Conservation (phyloP, 2,113 vertebrate genomes). For the Ailuropoda melanoleuca region DNA sequence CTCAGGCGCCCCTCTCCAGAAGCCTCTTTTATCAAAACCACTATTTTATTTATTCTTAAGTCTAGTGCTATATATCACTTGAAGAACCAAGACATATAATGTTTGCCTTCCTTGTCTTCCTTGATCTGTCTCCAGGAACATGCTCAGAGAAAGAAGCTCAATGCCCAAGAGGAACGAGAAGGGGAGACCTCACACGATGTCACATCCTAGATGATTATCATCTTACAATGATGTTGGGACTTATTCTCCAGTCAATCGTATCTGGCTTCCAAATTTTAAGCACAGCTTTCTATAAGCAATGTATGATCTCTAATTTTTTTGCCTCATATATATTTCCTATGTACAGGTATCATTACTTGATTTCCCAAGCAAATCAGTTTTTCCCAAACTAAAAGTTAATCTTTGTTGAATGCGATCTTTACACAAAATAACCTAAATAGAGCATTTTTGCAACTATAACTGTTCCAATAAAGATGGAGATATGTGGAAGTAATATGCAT, state of each 20-base stretch:
- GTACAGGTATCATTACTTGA: background rate
- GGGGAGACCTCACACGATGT: too few species aligned
- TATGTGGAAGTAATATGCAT: background rate
- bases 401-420: background rate
- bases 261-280: background rate
- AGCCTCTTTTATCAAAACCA: background rate
- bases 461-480: background rate
- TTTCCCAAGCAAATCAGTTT: background rate
- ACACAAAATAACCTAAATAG: background rate
- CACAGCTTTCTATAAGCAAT: background rate
- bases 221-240: background rate
- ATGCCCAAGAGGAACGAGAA: background rate
- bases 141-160: background rate
- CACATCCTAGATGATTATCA: background rate
- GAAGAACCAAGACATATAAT: background rate
- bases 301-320: background rate
- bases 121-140: background rate
- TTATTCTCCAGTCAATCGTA: background rate
- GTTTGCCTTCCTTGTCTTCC: background rate
- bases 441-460: background rate
- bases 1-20: background rate
- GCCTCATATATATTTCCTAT: background rate
- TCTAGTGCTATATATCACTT: background rate
- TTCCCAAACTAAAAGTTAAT: background rate
- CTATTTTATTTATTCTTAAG: background rate